A percentile compares a stretch with the other conserved stretches of the same genome.
These are phyloP conservation scores for Belgica antarctica DNA, from an alignment of 2,888 invertebrate species.

Conservation along the genomic window DNA sequence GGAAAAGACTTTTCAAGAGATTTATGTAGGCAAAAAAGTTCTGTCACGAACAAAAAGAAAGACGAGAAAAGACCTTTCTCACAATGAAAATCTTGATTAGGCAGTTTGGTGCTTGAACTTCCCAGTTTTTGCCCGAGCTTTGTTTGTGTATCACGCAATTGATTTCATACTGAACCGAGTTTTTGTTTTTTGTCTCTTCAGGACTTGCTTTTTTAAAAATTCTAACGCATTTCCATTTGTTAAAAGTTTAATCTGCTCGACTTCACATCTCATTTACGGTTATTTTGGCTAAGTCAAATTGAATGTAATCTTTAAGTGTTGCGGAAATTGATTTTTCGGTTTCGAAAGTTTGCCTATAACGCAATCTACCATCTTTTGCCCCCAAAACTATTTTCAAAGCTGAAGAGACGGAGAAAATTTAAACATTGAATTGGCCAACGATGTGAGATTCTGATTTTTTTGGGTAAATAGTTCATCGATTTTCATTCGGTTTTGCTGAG, in stretches of 20 bases:
- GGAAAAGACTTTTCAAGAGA: slow-evolving; percentile 9
- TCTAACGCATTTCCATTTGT: background rate
- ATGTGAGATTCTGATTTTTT: no score
- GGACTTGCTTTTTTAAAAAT: background rate
- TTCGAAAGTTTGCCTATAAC: background rate
- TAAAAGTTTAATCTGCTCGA: slow-evolving; percentile 5
- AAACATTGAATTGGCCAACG: no score
- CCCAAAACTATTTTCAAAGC: background rate
- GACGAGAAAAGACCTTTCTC: background rate
- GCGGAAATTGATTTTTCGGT: slow-evolving; percentile 16
- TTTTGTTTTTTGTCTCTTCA: slow-evolving; percentile 1
- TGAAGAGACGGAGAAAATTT: background rate
- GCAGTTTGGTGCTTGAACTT: slow-evolving; percentile 24
- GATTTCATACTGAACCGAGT: background rate
- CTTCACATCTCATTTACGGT: background rate
- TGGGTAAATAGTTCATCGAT: no score
- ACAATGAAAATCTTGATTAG: slow-evolving; percentile 15
- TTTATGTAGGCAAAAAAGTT: slow-evolving; percentile 21
- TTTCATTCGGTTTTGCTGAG: no score
- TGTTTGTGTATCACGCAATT: background rate
- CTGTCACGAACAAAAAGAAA: slow-evolving; percentile 21
- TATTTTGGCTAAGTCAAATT: background rate
- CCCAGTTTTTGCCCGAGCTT: no score
- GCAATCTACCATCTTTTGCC: background rate
- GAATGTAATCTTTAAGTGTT: background rate